These are phyloP conservation scores for Batillaria attramentaria DNA, from an alignment of 1,140 invertebrate species.

Conservation along the genomic window DNA sequence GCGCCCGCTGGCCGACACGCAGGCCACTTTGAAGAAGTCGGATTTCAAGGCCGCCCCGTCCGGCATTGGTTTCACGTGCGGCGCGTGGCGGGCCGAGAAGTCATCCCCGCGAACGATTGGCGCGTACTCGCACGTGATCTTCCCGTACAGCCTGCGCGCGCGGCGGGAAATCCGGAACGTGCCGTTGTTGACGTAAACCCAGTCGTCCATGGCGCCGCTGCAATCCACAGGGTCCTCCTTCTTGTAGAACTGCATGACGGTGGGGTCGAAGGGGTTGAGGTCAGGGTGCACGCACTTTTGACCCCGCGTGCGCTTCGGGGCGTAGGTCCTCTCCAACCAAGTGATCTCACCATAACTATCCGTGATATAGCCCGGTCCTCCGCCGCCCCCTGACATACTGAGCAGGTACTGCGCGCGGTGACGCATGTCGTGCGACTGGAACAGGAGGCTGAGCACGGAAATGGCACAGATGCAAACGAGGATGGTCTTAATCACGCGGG, in stretches of 20 bases:
- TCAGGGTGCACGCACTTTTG: conserved; percentile 78
- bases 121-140: conserved; percentile 60
- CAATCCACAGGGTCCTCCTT: conserved; percentile 77
- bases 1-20: conserved; percentile 52
- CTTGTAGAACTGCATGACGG: conserved; percentile 80
- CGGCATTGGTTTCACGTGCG: conserved; percentile 49
- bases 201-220: conserved; percentile 70
- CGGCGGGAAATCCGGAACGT: conserved; percentile 48
- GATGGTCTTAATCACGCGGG: no score
- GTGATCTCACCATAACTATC: neutral
- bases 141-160: conserved; percentile 50
- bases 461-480: no score
- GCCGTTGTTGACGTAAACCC: conserved; percentile 59
- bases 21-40: conserved; percentile 65
- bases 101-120: conserved; percentile 53
- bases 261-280: conserved; percentile 78
- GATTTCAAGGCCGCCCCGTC: conserved; percentile 50
- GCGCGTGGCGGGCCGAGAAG: conserved; percentile 42
- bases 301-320: no score
- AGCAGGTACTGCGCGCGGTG: neutral
- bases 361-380: no score
- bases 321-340: neutral
- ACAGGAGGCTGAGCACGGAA: neutral
- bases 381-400: neutral
- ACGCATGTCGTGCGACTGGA: neutral